phyloP scores from a whole-genome alignment of 2,888 invertebrate species.

The Parapristionchus giblindavisi region DNA sequence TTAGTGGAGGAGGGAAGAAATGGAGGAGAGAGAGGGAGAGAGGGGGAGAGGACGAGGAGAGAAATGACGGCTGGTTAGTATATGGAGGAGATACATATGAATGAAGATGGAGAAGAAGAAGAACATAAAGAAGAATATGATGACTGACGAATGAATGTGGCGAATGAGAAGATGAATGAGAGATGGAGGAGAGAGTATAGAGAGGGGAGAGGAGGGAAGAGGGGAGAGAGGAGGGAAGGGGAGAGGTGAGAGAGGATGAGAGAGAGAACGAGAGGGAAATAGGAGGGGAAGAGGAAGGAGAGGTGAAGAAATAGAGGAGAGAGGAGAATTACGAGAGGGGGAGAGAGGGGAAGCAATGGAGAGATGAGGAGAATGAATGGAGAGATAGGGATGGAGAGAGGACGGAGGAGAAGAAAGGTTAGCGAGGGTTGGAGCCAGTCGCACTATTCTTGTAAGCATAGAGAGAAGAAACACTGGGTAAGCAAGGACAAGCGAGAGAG shows the following conservation, averaged over 20 bases:
- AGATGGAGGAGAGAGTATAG: not conserved
- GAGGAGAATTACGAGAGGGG: not conserved
- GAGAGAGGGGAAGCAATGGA: too few relatives aligned
- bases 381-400: too few relatives aligned
- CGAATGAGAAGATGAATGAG: not conserved
- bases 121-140: not conserved
- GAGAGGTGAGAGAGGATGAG: not conserved
- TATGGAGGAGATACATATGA: not conserved
- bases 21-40: too few relatives aligned
- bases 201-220: not conserved
- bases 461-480: not conserved
- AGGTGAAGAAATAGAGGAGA: not conserved
- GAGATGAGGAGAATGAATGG: too few relatives aligned
- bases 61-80: not conserved
- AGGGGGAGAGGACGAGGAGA: not conserved
- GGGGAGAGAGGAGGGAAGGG: not conserved
- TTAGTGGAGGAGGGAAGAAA: too few relatives aligned
- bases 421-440: too few relatives aligned
- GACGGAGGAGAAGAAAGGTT: too few relatives aligned
- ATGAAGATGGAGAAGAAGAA: not conserved
- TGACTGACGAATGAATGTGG: not conserved
- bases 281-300: too few relatives aligned
- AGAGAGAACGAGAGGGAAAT: not conserved
- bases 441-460: not conserved
- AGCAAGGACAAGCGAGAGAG: too few relatives aligned